A percentile compares a stretch with the other conserved stretches of the same genome.
Conservation (phyloP, 1,140 invertebrate species). For the Meloidogyne floridensis region DNA sequence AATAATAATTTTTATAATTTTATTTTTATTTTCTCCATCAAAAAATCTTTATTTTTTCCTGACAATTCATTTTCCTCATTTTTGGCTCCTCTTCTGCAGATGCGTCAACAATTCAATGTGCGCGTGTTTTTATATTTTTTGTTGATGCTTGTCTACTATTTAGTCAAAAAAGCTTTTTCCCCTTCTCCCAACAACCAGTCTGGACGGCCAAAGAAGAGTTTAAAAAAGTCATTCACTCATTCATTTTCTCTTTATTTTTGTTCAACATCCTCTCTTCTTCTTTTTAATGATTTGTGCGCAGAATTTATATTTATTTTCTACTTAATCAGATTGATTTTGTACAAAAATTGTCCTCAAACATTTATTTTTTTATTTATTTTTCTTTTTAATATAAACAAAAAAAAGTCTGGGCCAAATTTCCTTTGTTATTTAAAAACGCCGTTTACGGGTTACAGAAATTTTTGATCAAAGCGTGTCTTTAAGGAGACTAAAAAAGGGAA, state of each 20-base stretch:
- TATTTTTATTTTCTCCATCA: background rate
- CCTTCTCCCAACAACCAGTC: background rate
- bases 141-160: background rate
- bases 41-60: background rate
- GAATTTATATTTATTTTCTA: background rate
- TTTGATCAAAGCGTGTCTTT: too few relatives aligned
- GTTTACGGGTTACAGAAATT: too few relatives aligned
- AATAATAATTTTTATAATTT: background rate
- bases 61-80: background rate
- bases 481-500: too few relatives aligned
- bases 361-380: background rate
- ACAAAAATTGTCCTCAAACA: background rate
- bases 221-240: slow-evolving; percentile 6
- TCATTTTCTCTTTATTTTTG: background rate
- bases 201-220: background rate
- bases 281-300: background rate
- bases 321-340: background rate
- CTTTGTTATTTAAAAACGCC: too few relatives aligned
- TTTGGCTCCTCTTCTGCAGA: background rate
- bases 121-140: background rate
- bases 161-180: background rate
- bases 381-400: too few relatives aligned
- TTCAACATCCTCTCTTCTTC: background rate
- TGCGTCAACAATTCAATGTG: background rate
- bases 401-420: too few relatives aligned